Conservation (phyloP, 2,797 vertebrate species). For the Alca torda region DNA sequence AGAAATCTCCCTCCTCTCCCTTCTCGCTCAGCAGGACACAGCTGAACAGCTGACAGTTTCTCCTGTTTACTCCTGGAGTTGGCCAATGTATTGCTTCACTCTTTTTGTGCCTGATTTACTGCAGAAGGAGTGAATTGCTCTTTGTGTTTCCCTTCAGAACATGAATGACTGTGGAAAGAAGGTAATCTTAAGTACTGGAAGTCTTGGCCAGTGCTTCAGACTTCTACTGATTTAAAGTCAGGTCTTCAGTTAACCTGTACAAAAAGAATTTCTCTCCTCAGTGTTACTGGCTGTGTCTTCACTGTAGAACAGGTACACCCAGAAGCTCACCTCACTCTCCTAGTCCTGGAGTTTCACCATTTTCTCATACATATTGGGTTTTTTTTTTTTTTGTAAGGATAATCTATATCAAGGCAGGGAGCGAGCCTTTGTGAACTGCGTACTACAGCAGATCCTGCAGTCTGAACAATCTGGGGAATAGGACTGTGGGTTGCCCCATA, state of each 20-base stretch:
- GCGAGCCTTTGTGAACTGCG: background rate
- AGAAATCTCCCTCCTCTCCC: slow-evolving; percentile 12
- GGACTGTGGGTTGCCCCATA: background rate
- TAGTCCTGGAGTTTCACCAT: background rate
- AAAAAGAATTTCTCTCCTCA: background rate
- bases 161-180: background rate
- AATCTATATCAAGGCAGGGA: background rate
- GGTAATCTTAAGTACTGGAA: background rate
- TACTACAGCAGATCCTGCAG: background rate
- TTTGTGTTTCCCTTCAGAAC: background rate
- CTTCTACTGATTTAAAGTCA: background rate
- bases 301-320: background rate
- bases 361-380: background rate
- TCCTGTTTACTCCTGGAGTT: background rate
- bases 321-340: background rate
- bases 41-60: slow-evolving; percentile 21
- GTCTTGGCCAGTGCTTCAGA: background rate
- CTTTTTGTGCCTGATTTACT: slow-evolving; percentile 4
- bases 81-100: background rate
- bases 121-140: background rate
- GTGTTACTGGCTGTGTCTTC: background rate
- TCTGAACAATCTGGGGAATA: background rate
- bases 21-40: background rate
- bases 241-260: background rate
- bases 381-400: background rate